Percentiles rank a stretch among this genome's conserved stretches.
These are phyloP conservation scores for Theocolax elegans DNA, from an alignment of 1,140 invertebrate species.

Conservation along the genomic window DNA sequence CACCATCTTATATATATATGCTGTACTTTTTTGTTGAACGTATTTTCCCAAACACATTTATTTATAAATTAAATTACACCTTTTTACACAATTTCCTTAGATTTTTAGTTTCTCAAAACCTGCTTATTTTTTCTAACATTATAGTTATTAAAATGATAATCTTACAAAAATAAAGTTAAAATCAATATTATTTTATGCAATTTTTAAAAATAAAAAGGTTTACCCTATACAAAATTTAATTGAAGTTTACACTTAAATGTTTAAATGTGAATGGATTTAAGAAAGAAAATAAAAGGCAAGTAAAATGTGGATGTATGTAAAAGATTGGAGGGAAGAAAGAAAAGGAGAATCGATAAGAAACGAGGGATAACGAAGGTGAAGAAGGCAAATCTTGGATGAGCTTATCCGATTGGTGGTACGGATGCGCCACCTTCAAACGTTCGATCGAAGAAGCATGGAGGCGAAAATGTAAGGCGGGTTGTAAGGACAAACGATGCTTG, in stretches of 20 bases:
- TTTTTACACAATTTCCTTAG: too few relatives aligned
- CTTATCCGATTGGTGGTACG: slow-evolving; percentile 10
- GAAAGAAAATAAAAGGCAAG: neutral
- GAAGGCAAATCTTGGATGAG: neutral
- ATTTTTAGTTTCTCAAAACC: too few relatives aligned
- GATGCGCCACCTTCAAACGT: neutral
- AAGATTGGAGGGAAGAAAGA: slow-evolving; percentile 4
- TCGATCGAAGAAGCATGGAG: neutral
- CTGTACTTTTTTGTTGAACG: too few relatives aligned
- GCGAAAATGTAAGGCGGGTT: slow-evolving; percentile 1
- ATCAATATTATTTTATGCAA: too few relatives aligned
- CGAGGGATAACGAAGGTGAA: neutral
- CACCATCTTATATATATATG: neutral
- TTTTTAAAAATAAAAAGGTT: too few relatives aligned
- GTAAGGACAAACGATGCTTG: slow-evolving; percentile 31
- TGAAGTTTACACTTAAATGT: too few relatives aligned
- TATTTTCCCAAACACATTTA: too few relatives aligned
- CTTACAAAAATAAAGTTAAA: too few relatives aligned
- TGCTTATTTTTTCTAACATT: too few relatives aligned
- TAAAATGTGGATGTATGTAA: neutral
- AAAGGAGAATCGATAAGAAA: neutral
- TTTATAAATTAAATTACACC: too few relatives aligned
- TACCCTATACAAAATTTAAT: too few relatives aligned
- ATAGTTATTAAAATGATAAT: too few relatives aligned
- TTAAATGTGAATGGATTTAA: neutral